These are phyloP conservation scores for Charina bottae DNA, from an alignment of 2,113 vertebrate species.

Conservation along the genomic window DNA sequence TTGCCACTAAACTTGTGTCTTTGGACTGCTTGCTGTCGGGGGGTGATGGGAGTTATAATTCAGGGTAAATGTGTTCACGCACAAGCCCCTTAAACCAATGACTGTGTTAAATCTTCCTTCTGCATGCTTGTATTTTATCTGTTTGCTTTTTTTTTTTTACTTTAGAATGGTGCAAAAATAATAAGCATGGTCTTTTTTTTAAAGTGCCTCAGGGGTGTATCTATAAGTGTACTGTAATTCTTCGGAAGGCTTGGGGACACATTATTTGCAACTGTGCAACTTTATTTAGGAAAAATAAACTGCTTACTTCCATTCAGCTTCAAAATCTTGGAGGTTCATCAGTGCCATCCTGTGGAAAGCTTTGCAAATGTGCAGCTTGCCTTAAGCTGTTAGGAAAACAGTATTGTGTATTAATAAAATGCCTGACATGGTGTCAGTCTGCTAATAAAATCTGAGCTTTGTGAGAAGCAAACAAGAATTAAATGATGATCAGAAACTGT, in stretches of 20 bases:
- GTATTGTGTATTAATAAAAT: constrained; percentile 23
- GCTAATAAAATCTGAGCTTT: constrained; percentile 23
- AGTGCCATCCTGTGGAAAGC: constrained; percentile 75
- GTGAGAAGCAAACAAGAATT: constrained; percentile 24
- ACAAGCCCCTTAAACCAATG: background rate
- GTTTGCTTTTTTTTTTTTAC: background rate
- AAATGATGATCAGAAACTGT: constrained; percentile 24
- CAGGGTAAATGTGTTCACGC: background rate
- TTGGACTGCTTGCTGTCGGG: background rate
- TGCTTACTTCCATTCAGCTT: background rate
- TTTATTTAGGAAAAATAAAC: constrained; percentile 22
- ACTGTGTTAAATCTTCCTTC: background rate
- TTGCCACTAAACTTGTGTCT: background rate
- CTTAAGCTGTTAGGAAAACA: constrained; percentile 34
- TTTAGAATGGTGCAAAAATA: background rate
- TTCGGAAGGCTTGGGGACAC: background rate
- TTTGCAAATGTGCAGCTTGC: background rate
- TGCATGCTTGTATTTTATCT: background rate
- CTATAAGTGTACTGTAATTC: background rate
- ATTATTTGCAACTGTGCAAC: constrained; percentile 30
- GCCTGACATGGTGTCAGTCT: constrained; percentile 21
- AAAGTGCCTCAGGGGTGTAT: background rate
- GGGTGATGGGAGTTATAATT: background rate
- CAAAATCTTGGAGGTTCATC: constrained; percentile 54
- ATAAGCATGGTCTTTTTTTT: background rate